Base-by-base conservation (phyloP, 2,888 invertebrate genomes). In the Agrochola circellaris region DNA sequence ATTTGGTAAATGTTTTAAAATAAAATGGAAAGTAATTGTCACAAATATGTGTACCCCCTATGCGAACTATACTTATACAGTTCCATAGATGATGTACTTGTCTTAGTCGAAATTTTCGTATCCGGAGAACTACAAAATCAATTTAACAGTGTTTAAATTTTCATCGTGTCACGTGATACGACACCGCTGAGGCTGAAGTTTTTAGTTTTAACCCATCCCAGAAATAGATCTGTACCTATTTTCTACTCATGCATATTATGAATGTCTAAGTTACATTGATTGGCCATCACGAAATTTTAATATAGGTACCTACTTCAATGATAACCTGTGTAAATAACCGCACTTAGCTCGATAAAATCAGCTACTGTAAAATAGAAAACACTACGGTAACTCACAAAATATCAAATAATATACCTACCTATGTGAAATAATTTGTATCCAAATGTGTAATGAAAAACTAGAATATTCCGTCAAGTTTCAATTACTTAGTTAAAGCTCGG, bases 1-100 rank as follows among this genome's bases (percentile, higher is more conserved):
- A 85, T 90, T 86, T 91, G 91, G 92, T 93, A 90, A 91, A 89
- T 92, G 90, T 92, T 85, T 71, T n/a, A 34, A 23, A 61, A 82
- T 73, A 75, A 85, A 64, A 61, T 66, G 48, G 42, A 76, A 72
- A 69, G 38, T 61, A 69, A 48, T 15, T 65, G 51, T 51, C 62
- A 45, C 61, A 56, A 65, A 48, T 82, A 82, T 66, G n/a, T 83
- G 65, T 83, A 80, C 30, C 79, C 38, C 51, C 42, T 30, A 26
- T 64, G 67, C 34, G n/a, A 68, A 34, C 61, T 38, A 56, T 66
- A 64, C 42, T 51, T 71, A 48, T 58, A 51, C 45, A 26, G n/a
- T 42, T 30, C 56, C 48, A n/a, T 26, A 60, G 26, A 65, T 71
- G 38, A 56, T 81, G 17, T 51, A 34, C n/a, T 34, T 65, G 42